Evolutionary conservation across 2,113 vertebrate species (phyloP), one percentile per base, ranked within the genome.

Genomic region (Sturnira hondurensis): DNA sequence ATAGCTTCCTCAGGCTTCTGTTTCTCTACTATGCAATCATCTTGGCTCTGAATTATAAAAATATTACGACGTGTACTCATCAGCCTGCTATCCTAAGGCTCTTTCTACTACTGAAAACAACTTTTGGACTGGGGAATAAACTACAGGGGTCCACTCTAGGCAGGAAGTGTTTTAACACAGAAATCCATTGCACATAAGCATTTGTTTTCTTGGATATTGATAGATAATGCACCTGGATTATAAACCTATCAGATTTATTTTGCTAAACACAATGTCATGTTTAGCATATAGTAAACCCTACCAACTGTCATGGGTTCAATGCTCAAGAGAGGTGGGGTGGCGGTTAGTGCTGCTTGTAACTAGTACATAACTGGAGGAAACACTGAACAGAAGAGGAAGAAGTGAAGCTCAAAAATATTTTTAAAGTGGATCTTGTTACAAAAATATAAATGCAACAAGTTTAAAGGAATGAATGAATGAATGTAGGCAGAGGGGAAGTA

Each of bases 11-110:
- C 19, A 68, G 61, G 89, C 54, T 85, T 96, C 91, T 86, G 47
- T 22, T 95, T 45, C 54, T 92, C 91, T 94, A 61, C 45, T 52
- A 43, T 88, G n/a, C 36, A 90, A 85, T 95, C 36, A 61, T 67
- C 82, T 92, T 91, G 68, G 61, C 54, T 94, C 73, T 10, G 22
- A 85, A 90, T 92, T 92, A 91, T 58, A 50, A 90, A 92, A 89
- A 61, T 67, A 56, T 17, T 83, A 7, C 56, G 5, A 85, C 63
- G 4, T 74, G 12, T 70, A 61, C 31, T 63, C 91, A 91, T 56
- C 41, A 33, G 11, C 16, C 13, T 43, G 12, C 22, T 92, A 38
- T 38, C 58, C 56, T 56, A 94, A 85, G 56, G 84, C 70, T 93
- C 26, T 61, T 96, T 70, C 26, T 83, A 58, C 31, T 65, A 84